Evolutionary conservation across 2,888 invertebrate genomes (phyloP).

Genomic region (Desoria tigrina): DNA sequence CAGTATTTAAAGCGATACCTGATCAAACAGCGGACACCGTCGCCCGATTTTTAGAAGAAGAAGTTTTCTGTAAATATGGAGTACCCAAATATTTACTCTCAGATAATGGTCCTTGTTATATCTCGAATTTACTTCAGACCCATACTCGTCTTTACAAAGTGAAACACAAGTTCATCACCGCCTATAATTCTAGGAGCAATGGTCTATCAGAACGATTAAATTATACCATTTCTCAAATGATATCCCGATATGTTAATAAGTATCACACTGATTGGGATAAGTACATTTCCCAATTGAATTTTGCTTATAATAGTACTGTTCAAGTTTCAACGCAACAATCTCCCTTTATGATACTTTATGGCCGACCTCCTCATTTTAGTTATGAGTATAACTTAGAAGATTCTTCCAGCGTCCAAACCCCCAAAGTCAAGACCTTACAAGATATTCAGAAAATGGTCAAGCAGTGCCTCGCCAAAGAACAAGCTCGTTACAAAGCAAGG

Average conservation of each 20-base stretch:
- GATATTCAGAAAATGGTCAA: no score
- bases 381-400: no score
- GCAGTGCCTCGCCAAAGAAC: no score
- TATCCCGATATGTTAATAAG: no score
- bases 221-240: constrained; percentile 45
- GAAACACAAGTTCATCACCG: constrained; percentile 30
- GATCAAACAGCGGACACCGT: constrained; percentile 44
- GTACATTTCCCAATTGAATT: constrained; percentile 42
- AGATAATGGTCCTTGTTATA: constrained; percentile 51
- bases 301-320: constrained; percentile 45
- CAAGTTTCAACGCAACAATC: constrained; percentile 8
- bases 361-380: background rate
- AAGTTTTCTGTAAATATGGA: constrained; percentile 47
- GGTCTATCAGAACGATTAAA: constrained; percentile 53
- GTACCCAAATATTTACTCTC: constrained; percentile 45
- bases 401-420: no score
- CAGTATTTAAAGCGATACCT: constrained; percentile 45
- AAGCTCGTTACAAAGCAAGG: no score
- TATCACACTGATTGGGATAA: constrained; percentile 54
- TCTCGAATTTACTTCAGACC: constrained; percentile 22
- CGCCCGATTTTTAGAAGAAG: constrained; percentile 37
- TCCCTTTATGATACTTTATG: constrained; percentile 22
- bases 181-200: constrained; percentile 48
- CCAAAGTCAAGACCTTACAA: no score
- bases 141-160: constrained; percentile 16